phyloP scores from a whole-genome alignment of 2,888 invertebrate genomes.

The Spilarctia lutea region DNA sequence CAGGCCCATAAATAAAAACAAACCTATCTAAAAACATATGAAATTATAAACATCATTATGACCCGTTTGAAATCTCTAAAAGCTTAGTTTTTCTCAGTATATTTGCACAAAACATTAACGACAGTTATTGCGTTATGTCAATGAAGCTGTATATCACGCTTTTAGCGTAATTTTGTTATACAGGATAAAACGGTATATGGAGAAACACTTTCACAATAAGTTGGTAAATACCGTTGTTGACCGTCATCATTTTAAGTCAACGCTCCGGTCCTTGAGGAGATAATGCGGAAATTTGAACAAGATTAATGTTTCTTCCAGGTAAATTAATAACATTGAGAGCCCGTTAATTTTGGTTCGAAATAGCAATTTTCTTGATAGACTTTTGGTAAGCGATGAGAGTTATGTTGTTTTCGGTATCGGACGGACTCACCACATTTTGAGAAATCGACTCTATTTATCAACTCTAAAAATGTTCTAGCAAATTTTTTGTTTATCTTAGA shows the following conservation, averaged over 20 bases:
- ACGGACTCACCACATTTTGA: conserved; percentile 22
- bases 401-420: conserved; percentile 29
- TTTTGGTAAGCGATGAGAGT: conserved; percentile 34
- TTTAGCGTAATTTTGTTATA: conserved; percentile 15
- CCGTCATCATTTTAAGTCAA: conserved; percentile 33
- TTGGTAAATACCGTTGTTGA: conserved; percentile 25
- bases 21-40: not conserved
- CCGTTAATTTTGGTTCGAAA: conserved; percentile 49
- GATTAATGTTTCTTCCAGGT: conserved; percentile 55
- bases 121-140: conserved; percentile 29
- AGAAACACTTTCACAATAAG: not conserved
- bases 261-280: conserved; percentile 36
- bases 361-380: conserved; percentile 47
- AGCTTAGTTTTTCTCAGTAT: not conserved
- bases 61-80: not conserved
- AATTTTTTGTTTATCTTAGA: not conserved
- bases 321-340: conserved; percentile 54
- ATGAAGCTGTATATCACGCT: conserved; percentile 19
- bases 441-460: conserved; percentile 5
- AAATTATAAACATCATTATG: not conserved
- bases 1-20: too few relatives aligned
- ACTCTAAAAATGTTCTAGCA: not conserved
- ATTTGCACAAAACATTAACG: conserved; percentile 22
- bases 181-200: not conserved
- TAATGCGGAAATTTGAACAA: conserved; percentile 50